Conservation (phyloP, 2,888 invertebrate species). For the Craniophora ligustri region DNA sequence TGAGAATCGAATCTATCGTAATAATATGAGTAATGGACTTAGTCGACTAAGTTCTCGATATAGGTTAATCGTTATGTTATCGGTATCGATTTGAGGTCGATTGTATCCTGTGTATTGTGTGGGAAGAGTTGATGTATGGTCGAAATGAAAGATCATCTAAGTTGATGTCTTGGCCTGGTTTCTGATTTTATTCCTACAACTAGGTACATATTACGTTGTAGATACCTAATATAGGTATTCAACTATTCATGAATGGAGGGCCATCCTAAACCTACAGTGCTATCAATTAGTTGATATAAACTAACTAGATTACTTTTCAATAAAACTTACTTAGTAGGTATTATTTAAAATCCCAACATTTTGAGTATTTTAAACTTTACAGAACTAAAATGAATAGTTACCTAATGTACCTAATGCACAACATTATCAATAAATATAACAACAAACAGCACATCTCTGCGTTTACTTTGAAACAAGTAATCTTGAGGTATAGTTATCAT, state of each 20-base stretch:
- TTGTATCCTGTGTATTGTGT: constrained; percentile 19
- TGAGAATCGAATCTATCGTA: constrained; percentile 32
- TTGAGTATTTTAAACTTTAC: too few relatives aligned
- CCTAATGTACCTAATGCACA: too few relatives aligned
- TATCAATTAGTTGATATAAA: too few relatives aligned
- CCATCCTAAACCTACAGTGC: too few relatives aligned
- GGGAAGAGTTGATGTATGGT: constrained; percentile 38
- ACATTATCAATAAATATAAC: not conserved
- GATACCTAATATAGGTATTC: not conserved
- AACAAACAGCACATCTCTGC: not conserved
- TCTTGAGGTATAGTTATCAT: constrained; percentile 29
- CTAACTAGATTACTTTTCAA: too few relatives aligned
- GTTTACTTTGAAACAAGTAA: constrained; percentile 13
- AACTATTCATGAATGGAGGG: too few relatives aligned
- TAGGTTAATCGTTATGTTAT: constrained; percentile 51
- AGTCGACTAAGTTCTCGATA: constrained; percentile 38
- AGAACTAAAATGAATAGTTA: too few relatives aligned
- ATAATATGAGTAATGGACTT: constrained; percentile 38
- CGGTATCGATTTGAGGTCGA: constrained; percentile 35
- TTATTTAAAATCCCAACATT: too few relatives aligned
- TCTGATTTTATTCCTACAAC: not conserved
- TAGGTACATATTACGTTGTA: not conserved
- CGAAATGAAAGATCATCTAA: constrained; percentile 18
- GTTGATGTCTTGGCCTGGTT: constrained; percentile 16
- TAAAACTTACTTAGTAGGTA: too few relatives aligned